Evolutionary conservation across 2,888 invertebrate species (phyloP), one percentile per base, ranked within the genome.

Genomic region (Apamea anceps): DNA sequence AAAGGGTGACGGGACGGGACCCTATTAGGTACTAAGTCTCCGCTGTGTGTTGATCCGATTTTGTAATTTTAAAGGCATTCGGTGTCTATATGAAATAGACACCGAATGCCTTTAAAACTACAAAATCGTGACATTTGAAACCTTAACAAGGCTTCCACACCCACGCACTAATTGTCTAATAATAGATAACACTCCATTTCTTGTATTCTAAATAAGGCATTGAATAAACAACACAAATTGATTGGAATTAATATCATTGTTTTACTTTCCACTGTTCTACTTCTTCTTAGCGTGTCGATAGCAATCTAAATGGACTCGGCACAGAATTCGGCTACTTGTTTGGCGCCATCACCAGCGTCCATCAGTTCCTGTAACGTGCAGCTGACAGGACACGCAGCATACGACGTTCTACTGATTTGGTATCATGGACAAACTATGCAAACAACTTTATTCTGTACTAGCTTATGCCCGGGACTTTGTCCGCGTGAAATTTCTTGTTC

Each of bases 41-140:
- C 18, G 7, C 51, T n/a, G n/a, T n/a, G n/a, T n/a, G n/a, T n/a
- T n/a, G n/a, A n/a, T n/a, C n/a, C n/a, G n/a, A n/a, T n/a, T n/a
- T n/a, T n/a, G n/a, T n/a, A n/a, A n/a, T n/a, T n/a, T n/a, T n/a
- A n/a, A n/a, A n/a, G n/a, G n/a, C n/a, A n/a, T n/a, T n/a, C n/a
- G n/a, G n/a, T n/a, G n/a, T n/a, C n/a, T n/a, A n/a, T n/a, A n/a
- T n/a, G n/a, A n/a, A n/a, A n/a, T n/a, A 70, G 42, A 60, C 48
- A 63, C 10, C 62, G 42, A 54, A 78, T 79, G n/a, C 28, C 32
- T 28, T 68, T 75, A 37, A 48, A 82, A 73, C 62, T 62, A 73
- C 15, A 54, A 45, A 45, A n/a, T 32, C 25, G 13, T 3, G 28
- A 79, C n/a, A 65, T 70, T 70, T n/a, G 5, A 54, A 54, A 72